Evolutionary conservation across 2,888 invertebrate species (phyloP), one percentile per base, ranked within the genome.

Genomic region (Neria commutata): DNA sequence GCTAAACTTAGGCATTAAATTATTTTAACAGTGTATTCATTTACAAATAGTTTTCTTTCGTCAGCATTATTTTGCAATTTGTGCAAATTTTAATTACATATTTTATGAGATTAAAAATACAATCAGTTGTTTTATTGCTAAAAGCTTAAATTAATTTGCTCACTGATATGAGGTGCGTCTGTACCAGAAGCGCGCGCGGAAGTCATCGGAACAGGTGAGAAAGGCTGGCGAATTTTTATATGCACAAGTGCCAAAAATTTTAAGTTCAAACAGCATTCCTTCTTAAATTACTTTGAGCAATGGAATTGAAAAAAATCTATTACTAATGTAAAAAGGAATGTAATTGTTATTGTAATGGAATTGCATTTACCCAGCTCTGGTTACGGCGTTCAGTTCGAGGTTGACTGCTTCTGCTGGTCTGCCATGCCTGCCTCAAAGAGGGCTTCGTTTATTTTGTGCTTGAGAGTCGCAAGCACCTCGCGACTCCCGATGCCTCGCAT

Each of bases 201-300:
- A 96, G 81, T 99, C 99, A 77, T 99, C 99, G 11, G 97, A 97
- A 83, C 98, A 98, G 0, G 98, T 98, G 14, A 99, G 84, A 82
- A 99, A 99, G 0, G 98, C 95, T 0, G 98, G 96, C 11, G 95
- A 92, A 0, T 93, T 94, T n/a, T n/a, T n/a, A n/a, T n/a, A n/a
- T n/a, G n/a, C n/a, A n/a, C n/a, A n/a, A n/a, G n/a, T n/a, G n/a
- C n/a, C n/a, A n/a, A n/a, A n/a, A n/a, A n/a, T n/a, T n/a, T n/a
- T n/a, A n/a, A n/a, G n/a, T n/a, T n/a, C n/a, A n/a, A n/a, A n/a
- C n/a, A n/a, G n/a, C n/a, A n/a, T n/a, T n/a, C n/a, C n/a, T n/a
- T n/a, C n/a, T n/a, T n/a, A n/a, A n/a, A n/a, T n/a, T n/a, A n/a
- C n/a, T n/a, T n/a, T n/a, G n/a, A n/a, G n/a, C n/a, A n/a, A n/a